Evolutionary conservation across 2,888 invertebrate genomes (phyloP).

Genomic region (Rugalucina vietnamica): DNA sequence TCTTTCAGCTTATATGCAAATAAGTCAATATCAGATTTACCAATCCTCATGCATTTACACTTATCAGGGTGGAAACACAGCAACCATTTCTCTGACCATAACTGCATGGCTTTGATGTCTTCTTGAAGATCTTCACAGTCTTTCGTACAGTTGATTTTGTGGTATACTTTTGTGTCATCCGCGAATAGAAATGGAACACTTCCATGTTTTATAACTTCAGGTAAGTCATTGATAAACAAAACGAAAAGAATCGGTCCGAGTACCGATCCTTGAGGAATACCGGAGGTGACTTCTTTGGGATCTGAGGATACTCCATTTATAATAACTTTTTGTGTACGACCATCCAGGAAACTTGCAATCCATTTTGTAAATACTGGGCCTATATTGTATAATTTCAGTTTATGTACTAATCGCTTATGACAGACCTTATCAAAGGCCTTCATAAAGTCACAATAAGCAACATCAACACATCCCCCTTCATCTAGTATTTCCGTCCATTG

Average conservation of each 20-base stretch:
- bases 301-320: not conserved
- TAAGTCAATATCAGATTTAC: not conserved
- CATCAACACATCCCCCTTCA: no score
- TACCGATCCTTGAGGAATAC: not conserved
- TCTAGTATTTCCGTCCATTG: no score
- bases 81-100: not conserved
- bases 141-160: not conserved
- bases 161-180: not conserved
- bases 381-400: not conserved
- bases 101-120: not conserved
- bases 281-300: not conserved
- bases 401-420: slow-evolving; percentile 1
- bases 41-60: not conserved
- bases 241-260: not conserved
- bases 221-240: not conserved
- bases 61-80: not conserved
- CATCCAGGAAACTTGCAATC: not conserved
- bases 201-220: not conserved
- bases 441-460: slow-evolving; percentile 9
- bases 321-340: not conserved
- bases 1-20: not conserved
- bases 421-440: not conserved
- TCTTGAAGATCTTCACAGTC: not conserved
- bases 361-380: not conserved
- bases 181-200: not conserved